These are phyloP conservation scores for Coregonus ussuriensis DNA, from an alignment of 2,797 vertebrate genomes.

Conservation along the genomic window DNA sequence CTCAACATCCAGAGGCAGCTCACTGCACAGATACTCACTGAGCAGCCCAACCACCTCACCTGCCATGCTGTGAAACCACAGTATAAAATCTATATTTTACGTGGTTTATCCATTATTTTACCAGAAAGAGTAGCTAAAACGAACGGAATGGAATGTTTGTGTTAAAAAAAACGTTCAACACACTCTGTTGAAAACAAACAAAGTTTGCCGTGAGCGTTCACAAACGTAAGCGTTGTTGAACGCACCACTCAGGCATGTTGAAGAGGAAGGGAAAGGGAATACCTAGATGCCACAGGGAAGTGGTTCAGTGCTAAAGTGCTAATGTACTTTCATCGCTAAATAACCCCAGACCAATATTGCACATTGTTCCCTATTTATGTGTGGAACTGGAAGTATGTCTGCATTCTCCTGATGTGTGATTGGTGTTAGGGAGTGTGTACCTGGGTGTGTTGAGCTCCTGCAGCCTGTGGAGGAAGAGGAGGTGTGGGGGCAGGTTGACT, in stretches of 20 bases:
- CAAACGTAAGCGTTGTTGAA: no score
- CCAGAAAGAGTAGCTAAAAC: no score
- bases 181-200: no score
- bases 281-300: background rate
- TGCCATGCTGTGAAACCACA: slow-evolving; percentile 56
- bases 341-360: background rate
- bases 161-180: no score
- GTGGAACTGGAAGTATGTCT: no score
- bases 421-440: slow-evolving; percentile 45
- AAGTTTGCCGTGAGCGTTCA: no score
- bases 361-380: background rate
- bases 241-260: background rate
- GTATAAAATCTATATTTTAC: background rate
- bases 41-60: slow-evolving; percentile 72
- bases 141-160: no score
- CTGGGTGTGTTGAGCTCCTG: slow-evolving; percentile 73
- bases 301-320: background rate
- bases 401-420: background rate
- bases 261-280: no score
- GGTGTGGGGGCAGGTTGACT: slow-evolving; percentile 53
- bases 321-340: background rate
- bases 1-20: slow-evolving; percentile 79
- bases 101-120: no score
- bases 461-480: slow-evolving; percentile 72
- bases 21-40: slow-evolving; percentile 77